Evolutionary conservation across 1,140 invertebrate species (phyloP).

Genomic region (Elymnias hypermnestra): DNA sequence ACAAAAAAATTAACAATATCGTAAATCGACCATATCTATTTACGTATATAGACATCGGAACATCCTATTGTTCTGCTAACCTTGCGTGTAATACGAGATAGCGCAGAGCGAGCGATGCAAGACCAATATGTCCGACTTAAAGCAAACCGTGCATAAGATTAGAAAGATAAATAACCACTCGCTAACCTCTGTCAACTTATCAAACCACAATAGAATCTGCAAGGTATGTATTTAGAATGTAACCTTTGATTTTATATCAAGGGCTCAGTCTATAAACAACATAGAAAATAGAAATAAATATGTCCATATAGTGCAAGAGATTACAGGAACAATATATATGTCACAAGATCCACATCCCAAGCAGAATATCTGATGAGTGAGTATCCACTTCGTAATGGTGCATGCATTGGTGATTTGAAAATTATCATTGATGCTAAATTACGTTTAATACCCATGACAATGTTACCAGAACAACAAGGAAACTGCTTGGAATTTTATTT

Average conservation of each 20-base stretch:
- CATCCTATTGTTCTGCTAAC: constrained; percentile 30
- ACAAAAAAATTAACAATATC: no score
- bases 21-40: constrained; percentile 10
- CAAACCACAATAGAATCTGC: constrained; percentile 1
- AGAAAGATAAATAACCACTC: constrained; percentile 38
- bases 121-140: constrained; percentile 15
- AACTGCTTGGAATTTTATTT: no score
- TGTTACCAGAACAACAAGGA: no score
- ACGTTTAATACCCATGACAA: no score
- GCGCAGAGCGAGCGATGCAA: constrained; percentile 29
- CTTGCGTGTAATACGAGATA: constrained; percentile 50
- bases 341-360: no score
- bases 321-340: no score
- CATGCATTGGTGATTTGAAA: no score
- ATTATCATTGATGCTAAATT: no score
- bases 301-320: no score
- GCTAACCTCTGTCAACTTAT: constrained; percentile 25
- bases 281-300: no score
- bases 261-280: neutral
- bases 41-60: constrained; percentile 22
- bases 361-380: no score
- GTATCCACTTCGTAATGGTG: no score
- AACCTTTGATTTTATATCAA: neutral
- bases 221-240: neutral
- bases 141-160: constrained; percentile 40